These are phyloP conservation scores for Trachelus troglodyta DNA, from an alignment of 2,888 invertebrate species.

Conservation along the genomic window DNA sequence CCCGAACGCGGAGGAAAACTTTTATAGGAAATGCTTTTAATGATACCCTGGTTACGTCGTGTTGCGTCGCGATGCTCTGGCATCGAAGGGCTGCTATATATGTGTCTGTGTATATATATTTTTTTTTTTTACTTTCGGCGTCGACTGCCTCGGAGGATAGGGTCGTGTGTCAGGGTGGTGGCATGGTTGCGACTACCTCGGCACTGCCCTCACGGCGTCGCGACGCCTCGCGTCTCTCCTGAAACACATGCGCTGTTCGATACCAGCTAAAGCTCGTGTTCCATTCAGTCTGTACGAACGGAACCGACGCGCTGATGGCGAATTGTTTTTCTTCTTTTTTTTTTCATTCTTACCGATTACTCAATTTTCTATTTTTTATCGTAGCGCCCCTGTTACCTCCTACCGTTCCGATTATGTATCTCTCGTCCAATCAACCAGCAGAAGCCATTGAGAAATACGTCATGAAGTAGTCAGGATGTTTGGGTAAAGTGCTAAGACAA, in stretches of 20 bases:
- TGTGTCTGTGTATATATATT: background rate
- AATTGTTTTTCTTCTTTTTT: background rate
- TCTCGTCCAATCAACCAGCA: background rate
- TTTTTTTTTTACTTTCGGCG: slow-evolving; percentile 22
- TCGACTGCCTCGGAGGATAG: slow-evolving; percentile 44
- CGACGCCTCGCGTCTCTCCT: slow-evolving; percentile 46
- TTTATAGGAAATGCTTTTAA: background rate
- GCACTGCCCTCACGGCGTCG: slow-evolving; percentile 57
- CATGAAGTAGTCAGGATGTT: background rate
- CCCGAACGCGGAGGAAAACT: background rate
- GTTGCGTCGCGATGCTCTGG: slow-evolving; percentile 21
- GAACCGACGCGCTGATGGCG: background rate
- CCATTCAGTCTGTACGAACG: slow-evolving; percentile 6
- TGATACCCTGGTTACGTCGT: slow-evolving; percentile 60
- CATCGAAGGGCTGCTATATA: slow-evolving; percentile 20
- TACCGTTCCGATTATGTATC: background rate
- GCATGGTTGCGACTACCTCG: slow-evolving; percentile 63
- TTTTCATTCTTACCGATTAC: background rate
- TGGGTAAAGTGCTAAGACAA: background rate
- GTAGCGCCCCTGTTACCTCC: background rate
- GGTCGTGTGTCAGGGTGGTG: slow-evolving; percentile 61
- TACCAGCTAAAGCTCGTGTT: slow-evolving; percentile 24
- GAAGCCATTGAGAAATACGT: background rate
- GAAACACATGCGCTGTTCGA: slow-evolving; percentile 52
- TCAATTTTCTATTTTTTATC: background rate